phyloP scores from a whole-genome alignment of 2,888 invertebrate genomes.

The Ophion ventricosus region DNA sequence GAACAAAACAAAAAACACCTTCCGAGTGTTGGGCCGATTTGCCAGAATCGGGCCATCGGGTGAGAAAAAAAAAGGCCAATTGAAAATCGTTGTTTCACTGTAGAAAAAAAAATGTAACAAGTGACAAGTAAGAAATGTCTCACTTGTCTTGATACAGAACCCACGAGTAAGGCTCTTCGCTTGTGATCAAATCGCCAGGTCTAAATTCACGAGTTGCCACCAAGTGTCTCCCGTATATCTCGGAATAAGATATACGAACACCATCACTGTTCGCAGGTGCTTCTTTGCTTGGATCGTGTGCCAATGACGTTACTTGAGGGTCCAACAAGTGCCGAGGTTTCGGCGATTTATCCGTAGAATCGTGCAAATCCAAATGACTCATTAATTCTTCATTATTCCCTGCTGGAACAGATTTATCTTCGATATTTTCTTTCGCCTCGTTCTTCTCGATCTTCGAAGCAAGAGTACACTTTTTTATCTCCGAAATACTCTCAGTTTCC shows the following conservation, averaged over 20 bases:
- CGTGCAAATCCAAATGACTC: conserved; percentile 6
- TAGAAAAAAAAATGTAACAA: neutral
- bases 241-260: conserved; percentile 74
- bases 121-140: conserved; percentile 20
- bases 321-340: conserved; percentile 73
- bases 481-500: conserved; percentile 31
- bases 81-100: too few relatives aligned
- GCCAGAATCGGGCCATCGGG: too few relatives aligned
- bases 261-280: conserved; percentile 78
- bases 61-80: too few relatives aligned
- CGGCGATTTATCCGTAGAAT: conserved; percentile 58
- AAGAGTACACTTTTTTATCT: conserved; percentile 61
- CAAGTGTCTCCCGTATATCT: conserved; percentile 80
- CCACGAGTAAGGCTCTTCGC: conserved; percentile 79
- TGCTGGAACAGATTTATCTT: conserved; percentile 22
- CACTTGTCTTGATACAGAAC: conserved; percentile 80
- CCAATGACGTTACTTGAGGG: conserved; percentile 73
- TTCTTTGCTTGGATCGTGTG: conserved; percentile 77
- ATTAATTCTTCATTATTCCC: conserved; percentile 18
- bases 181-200: conserved; percentile 79
- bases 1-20: too few relatives aligned
- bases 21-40: too few relatives aligned
- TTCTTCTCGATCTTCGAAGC: conserved; percentile 50
- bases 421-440: conserved; percentile 43
- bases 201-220: conserved; percentile 78